These are phyloP conservation scores for Camponotus floridanus DNA, from an alignment of 1,140 invertebrate species.

Conservation along the genomic window DNA sequence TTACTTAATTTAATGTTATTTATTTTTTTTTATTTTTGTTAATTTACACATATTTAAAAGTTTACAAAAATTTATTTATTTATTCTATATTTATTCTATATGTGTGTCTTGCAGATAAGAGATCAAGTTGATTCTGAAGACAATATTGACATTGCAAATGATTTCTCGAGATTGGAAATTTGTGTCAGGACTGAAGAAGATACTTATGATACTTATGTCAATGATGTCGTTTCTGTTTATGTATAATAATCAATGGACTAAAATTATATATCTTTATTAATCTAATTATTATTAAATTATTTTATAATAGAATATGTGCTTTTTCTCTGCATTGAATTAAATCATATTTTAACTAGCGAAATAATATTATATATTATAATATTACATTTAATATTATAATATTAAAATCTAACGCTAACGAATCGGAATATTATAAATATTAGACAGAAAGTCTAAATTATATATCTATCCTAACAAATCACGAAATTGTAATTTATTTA, in stretches of 20 bases:
- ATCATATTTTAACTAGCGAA: neutral
- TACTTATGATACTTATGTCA: slow-evolving; percentile 86
- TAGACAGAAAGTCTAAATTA: neutral
- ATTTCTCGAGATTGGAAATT: slow-evolving; percentile 83
- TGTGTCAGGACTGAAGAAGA: slow-evolving; percentile 86
- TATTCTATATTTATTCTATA: neutral
- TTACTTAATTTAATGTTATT: neutral
- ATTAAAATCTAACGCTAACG: neutral
- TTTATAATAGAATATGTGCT: slow-evolving; percentile 6
- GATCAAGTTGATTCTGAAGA: slow-evolving; percentile 43
- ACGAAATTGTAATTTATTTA: neutral
- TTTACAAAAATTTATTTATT: neutral
- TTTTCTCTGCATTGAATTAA: neutral
- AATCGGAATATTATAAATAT: neutral
- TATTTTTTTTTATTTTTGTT: no score
- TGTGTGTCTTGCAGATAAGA: slow-evolving; percentile 28
- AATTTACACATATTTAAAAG: neutral
- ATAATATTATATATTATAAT: neutral
- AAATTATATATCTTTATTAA: slow-evolving; percentile 17
- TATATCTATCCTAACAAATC: neutral
- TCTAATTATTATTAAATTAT: neutral
- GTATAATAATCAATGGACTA: slow-evolving; percentile 29
- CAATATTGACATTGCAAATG: neutral
- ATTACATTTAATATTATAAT: neutral
- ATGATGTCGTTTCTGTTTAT: slow-evolving; percentile 81